Conservation (phyloP, 2,797 vertebrate genomes). For the Cryptoprocta ferox region DNA sequence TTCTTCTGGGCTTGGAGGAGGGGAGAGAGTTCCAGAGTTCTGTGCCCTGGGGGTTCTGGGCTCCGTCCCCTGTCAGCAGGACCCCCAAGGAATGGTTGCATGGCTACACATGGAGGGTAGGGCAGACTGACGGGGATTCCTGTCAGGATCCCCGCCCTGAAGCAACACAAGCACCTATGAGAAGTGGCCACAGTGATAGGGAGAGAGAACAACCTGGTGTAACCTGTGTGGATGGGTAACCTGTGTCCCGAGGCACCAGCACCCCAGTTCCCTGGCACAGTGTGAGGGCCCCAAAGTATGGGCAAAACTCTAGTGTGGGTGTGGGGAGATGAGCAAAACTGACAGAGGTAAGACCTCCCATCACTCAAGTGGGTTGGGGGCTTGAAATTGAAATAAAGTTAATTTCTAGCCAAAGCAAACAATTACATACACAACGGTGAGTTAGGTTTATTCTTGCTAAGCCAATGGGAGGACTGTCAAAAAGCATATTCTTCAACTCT, state of each 20-base stretch:
- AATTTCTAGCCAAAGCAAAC: background rate
- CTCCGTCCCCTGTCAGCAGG: background rate
- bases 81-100: background rate
- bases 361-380: background rate
- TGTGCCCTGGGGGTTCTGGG: background rate
- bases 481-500: background rate
- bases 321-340: background rate
- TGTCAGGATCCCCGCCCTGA: background rate
- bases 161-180: background rate
- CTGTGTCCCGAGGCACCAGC: background rate
- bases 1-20: background rate
- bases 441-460: background rate
- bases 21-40: background rate
- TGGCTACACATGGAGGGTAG: fast-evolving
- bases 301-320: background rate
- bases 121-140: background rate
- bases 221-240: background rate
- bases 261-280: background rate
- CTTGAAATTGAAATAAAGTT: background rate
- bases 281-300: background rate
- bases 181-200: background rate
- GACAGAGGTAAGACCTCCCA: background rate
- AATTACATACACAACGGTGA: background rate
- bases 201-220: background rate
- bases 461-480: background rate